Evolutionary conservation across 2,888 invertebrate species (phyloP), one percentile per base, ranked within the genome.

Genomic region (Drosophila parthenogenetica): DNA sequence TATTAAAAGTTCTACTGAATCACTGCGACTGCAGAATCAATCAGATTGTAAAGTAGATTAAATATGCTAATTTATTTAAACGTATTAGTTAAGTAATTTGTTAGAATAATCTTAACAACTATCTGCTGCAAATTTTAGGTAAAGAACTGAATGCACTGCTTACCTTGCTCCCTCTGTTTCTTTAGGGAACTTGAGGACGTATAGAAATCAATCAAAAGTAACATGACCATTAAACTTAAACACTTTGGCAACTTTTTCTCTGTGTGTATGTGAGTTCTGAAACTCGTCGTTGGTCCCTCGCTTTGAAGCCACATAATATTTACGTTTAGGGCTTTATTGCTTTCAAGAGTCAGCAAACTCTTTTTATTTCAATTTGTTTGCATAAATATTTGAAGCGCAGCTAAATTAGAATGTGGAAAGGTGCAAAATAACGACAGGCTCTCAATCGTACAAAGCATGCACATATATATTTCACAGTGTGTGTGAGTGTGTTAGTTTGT

Each of bases 311-410:
- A 59, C 62, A 68, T 69, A 74, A 75, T 74, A 69, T 78, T 60
- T 60, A 77, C 80, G 69, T 69, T 85, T 73, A 22, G 63, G 73
- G 60, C 76, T 87, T 89, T 87, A 86, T 88, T 82, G 88, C 88
- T 78, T 84, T 71, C 67, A 66, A 60, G 81, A 73, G 65, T 75
- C 54, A 53, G 64, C 66, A 59, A 78, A 78, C 79, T 86, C 76
- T 70, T 74, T 89, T 88, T 86, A 90, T 91, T 90, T 90, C 89
- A 90, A 91, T 90, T 90, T 90, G 87, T 90, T 90, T 87, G 87
- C 81, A 89, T 89, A 81, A 86, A 88, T 89, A 90, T 90, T 90
- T 90, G 81, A 90, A 85, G 75, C 75, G 79, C 64, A 55, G 65
- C 83, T 70, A 87, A 89, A 87, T 88, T 87, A 89, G 71, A 87